A percentile compares a stretch with the other conserved stretches of the same genome.
Evolutionary conservation across 2,113 vertebrate species (phyloP).

Genomic region (Melierax canorus): DNA sequence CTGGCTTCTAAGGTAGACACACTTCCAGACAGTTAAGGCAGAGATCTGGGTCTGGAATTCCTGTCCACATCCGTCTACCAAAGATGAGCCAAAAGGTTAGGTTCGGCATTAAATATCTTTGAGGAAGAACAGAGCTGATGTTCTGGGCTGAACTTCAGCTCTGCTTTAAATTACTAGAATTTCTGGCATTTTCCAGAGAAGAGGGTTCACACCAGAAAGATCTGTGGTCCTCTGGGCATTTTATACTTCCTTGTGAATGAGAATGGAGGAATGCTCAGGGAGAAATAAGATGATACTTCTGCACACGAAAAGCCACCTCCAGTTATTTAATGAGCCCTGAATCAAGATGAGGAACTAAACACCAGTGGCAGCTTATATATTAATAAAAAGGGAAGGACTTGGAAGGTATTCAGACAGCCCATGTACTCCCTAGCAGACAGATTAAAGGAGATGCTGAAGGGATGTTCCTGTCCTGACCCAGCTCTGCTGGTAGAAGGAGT

Average conservation of each 20-base stretch:
- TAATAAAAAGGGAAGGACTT: not conserved
- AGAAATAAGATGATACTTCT: not conserved
- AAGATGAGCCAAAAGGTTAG: not conserved
- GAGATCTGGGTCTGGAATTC: not conserved
- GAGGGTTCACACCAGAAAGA: accelerated
- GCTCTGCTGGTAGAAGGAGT: not conserved
- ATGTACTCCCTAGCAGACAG: not conserved
- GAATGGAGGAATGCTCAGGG: not conserved
- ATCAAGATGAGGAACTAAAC: not conserved
- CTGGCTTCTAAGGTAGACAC: not conserved
- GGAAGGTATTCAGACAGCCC: not conserved
- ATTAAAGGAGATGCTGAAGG: not conserved
- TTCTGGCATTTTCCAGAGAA: not conserved
- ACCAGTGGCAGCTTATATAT: not conserved
- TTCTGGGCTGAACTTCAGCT: not conserved
- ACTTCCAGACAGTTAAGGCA: not conserved
- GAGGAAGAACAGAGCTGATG: not conserved
- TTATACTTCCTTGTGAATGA: not conserved
- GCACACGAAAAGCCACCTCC: not conserved
- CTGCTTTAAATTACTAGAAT: not conserved
- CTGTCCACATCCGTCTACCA: not conserved
- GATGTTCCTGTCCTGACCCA: not conserved
- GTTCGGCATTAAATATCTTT: not conserved
- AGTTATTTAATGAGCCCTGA: not conserved
- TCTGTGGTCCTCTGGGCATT: not conserved